Evolutionary conservation across 1,140 invertebrate species (phyloP), one percentile per base, ranked within the genome.

Genomic region (Gonatopus flavifemur): DNA sequence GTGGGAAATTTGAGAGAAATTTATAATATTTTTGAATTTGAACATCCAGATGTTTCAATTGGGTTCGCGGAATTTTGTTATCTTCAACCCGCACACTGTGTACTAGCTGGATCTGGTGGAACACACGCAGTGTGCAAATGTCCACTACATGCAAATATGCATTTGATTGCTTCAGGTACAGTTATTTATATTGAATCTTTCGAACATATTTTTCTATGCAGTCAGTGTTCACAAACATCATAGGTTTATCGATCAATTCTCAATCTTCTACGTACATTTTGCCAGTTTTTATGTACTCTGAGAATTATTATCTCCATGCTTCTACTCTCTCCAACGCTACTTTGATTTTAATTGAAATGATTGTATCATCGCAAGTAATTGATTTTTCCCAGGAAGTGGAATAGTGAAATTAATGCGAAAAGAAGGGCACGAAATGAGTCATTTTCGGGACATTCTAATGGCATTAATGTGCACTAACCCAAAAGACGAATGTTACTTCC

Each of bases 21-120:
- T 20, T 40, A 20, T 21, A 9, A 43, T 16, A 8, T 3, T 5
- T 30, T 31, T 19, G 9, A 19, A 43, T 3, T 13, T 1, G 3
- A 43, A 43, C 10, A 43, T 39, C 53, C 48, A 31, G 40, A 59
- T 7, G 18, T 33, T 13, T 48, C 57, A 47, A 45, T 59, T 36
- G 57, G 57, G n/a, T 52, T 56, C 18, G 57, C 57, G 2, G 52
- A 57, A 48, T 59, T 57, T 56, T 35, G 42, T 21, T 22, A 20
- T 15, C 49, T 59, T 19, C 36, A 39, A 20, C 56, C 56, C 6
- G 39, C 45, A 52, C 6, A 52, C 22, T 59, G 57, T 44, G 44
- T 59, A 18, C 39, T 59, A n/a, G 49, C 53, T 18, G 53, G 57
- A 16, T 18, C 40, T 10, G 45, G 32, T n/a, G n/a, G n/a, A n/a